These are phyloP conservation scores for Spea hammondii DNA, from an alignment of 2,797 vertebrate species.

Conservation along the genomic window DNA sequence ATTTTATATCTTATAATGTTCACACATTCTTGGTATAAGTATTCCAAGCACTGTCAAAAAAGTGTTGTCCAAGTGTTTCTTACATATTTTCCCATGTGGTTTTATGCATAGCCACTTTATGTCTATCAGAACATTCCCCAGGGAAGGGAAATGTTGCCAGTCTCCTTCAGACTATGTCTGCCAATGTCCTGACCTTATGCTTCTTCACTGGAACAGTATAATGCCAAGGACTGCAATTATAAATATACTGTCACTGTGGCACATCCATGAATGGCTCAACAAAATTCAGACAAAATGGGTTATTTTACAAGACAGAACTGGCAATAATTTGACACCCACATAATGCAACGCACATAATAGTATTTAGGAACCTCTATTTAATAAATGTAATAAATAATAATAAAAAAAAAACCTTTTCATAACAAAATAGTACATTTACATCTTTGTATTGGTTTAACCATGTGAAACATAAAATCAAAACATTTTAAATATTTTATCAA, in stretches of 20 bases:
- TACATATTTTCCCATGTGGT: slow-evolving; percentile 21
- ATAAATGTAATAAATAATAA: no score
- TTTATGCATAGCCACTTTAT: slow-evolving; percentile 33
- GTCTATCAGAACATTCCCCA: slow-evolving; percentile 32
- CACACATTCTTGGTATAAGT: slow-evolving; percentile 24
- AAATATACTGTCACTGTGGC: slow-evolving; percentile 15
- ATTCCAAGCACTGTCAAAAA: background rate
- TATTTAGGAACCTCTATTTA: no score
- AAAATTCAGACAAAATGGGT: no score
- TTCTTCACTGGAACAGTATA: slow-evolving; percentile 22
- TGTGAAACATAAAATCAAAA: no score
- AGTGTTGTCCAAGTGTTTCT: slow-evolving; percentile 29
- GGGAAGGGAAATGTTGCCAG: slow-evolving; percentile 32
- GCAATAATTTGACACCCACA: no score
- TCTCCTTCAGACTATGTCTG: slow-evolving; percentile 29
- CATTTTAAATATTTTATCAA: no score
- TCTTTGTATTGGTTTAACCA: no score
- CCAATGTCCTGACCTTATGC: slow-evolving; percentile 35
- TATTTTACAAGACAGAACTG: no score
- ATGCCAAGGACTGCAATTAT: slow-evolving; percentile 30
- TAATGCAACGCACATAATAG: no score
- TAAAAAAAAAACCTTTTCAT: no score
- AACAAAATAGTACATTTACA: no score
- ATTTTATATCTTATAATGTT: slow-evolving; percentile 3
- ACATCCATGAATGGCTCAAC: background rate